Percentiles rank a stretch among this genome's conserved stretches.
phyloP scores from a whole-genome alignment of 2,113 vertebrate genomes.

The Tonatia bakeri region DNA sequence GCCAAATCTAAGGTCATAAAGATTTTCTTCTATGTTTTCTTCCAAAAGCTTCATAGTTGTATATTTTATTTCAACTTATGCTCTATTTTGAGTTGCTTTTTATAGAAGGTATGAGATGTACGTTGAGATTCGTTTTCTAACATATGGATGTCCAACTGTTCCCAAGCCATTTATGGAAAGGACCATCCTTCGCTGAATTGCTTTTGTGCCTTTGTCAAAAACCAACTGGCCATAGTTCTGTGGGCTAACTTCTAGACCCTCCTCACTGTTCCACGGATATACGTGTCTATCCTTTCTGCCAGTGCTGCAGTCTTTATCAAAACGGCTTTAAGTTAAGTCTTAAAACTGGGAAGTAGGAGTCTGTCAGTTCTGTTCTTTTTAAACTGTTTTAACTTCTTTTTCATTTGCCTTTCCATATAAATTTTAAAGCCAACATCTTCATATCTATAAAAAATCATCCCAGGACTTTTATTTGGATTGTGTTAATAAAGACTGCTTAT shows the following conservation, averaged over 20 bases:
- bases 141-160: not conserved
- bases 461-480: not conserved
- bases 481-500: not conserved
- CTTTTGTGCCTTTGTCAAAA: not conserved
- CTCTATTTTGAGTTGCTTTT: not conserved
- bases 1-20: not conserved
- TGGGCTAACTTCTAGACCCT: not conserved
- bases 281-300: not conserved
- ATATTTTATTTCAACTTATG: not conserved
- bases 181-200: not conserved
- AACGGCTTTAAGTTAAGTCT: not conserved
- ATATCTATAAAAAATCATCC: not conserved
- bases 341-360: not conserved
- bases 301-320: not conserved
- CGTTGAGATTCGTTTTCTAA: not conserved
- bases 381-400: not conserved
- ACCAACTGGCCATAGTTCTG: not conserved
- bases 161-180: not conserved
- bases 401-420: not conserved
- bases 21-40: not conserved
- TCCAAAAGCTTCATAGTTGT: not conserved
- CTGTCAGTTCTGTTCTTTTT: not conserved
- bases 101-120: not conserved
- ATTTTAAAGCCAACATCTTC: not conserved
- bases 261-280: not conserved